These are phyloP conservation scores for Merodon equestris DNA, from an alignment of 2,888 invertebrate species.

Conservation along the genomic window DNA sequence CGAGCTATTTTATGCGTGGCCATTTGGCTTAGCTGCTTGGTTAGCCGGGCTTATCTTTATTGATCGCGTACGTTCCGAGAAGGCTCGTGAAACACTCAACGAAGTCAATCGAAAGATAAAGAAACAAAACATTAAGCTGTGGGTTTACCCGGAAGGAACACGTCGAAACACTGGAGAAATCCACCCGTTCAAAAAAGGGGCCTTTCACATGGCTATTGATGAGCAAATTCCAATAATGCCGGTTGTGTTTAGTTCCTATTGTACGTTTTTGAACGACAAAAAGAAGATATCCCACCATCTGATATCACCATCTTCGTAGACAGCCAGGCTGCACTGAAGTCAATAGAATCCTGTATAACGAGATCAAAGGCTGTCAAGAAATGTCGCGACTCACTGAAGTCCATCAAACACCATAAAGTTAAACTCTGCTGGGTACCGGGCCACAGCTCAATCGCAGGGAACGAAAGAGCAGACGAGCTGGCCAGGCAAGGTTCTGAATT, in stretches of 20 bases:
- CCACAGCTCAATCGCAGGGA: no score
- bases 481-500: no score
- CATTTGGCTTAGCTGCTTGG: conserved; percentile 93
- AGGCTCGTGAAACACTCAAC: conserved; percentile 87
- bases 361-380: no score
- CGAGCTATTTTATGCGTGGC: conserved; percentile 90
- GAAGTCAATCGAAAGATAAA: conserved; percentile 85
- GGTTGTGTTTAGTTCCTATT: conserved; percentile 93
- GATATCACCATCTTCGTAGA: no score
- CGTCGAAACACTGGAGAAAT: conserved; percentile 90
- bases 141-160: conserved; percentile 98
- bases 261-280: conserved; percentile 85
- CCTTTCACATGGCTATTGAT: conserved; percentile 95
- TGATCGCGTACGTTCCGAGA: conserved; percentile 89
- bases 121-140: conserved; percentile 88
- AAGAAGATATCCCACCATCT: no score
- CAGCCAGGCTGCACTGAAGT: no score
- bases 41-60: conserved; percentile 93
- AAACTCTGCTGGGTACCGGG: no score
- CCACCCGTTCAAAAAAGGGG: conserved; percentile 97
- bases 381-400: no score
- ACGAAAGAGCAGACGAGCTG: no score
- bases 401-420: no score
- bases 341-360: no score
- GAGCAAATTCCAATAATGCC: conserved; percentile 94